Base-by-base conservation (phyloP, 1,140 invertebrate species). In the Cherax quadricarinatus region DNA sequence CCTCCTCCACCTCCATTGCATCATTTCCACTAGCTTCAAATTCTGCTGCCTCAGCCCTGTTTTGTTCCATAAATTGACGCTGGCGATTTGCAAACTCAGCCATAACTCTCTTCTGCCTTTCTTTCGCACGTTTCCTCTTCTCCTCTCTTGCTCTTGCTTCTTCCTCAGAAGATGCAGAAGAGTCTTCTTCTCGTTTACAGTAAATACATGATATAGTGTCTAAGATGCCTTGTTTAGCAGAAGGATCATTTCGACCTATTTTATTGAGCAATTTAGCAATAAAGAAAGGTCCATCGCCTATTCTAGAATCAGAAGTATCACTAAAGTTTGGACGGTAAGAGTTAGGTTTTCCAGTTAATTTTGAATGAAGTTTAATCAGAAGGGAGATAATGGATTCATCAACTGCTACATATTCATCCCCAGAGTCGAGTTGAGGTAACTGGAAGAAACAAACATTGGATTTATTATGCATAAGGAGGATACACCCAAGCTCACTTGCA, bases 331-430 rank as follows among this genome's bases (percentile, higher is more conserved):
- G 96, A 94, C 96, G 96, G 94, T 96, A 99, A 93, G 97, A 98
- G 94, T 98, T 97, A 9, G 97, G 96, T 66, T 96, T 96, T 6
- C 97, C 97, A 0, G 97, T 97, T 18, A 99, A 95, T 94, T 99
- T 98, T 0, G 98, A 98, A 95, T 99, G 98, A n/a, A 99, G 96
- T 95, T 98, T 98, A 14, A 99, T 95, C 48, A 99, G 95, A 66
- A 99, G 95, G 0, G 98, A 98, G 93, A 99, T 97, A 85, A 99
- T 98, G 91, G 98, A 99, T 95, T 99, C 98, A 94, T 98, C 97
- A 48, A 94, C 83, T 14, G 80, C 79, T 41, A 87, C 92, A 57
- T 90, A 88, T 30, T 88, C 86, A 70, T 89, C 88, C 21, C 79
- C 85, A 51, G 89, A 82, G 48, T 91, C 84, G 81, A 88, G 73